A percentile compares a stretch with the other conserved stretches of the same genome.
phyloP scores from a whole-genome alignment of 2,888 invertebrate genomes.

The Strigamia transsilvanica region DNA sequence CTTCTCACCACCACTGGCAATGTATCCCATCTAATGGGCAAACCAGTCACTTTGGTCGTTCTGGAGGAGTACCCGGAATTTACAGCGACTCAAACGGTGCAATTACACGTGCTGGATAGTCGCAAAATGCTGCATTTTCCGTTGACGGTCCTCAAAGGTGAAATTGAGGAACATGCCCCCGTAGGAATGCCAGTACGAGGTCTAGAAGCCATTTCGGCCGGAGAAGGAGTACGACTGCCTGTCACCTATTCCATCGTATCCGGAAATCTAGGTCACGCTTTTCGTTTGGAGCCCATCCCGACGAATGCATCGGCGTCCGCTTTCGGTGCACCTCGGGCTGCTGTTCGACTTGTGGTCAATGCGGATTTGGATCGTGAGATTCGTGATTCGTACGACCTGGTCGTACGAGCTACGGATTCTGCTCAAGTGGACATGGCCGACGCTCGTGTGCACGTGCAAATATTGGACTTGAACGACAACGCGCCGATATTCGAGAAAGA shows the following conservation, averaged over 20 bases:
- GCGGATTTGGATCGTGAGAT: conserved; percentile 81
- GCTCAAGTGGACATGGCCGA: conserved; percentile 82
- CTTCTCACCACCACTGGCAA: conserved; percentile 91
- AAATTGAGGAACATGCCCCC: conserved; percentile 78
- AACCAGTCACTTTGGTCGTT: conserved; percentile 81
- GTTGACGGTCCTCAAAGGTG: conserved; percentile 70
- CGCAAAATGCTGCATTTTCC: conserved; percentile 82
- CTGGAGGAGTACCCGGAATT: conserved; percentile 75
- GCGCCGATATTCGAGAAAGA: conserved; percentile 82
- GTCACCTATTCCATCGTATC: conserved; percentile 82
- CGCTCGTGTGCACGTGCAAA: conserved; percentile 77
- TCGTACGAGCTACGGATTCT: conserved; percentile 81
- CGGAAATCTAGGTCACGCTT: conserved; percentile 77
- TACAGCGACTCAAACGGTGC: conserved; percentile 80
- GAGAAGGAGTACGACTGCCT: conserved; percentile 61
- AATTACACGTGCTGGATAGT: conserved; percentile 83
- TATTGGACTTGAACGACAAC: conserved; percentile 92
- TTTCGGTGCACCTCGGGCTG: conserved; percentile 59
- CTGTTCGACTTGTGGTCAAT: conserved; percentile 59
- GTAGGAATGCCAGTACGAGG: conserved; percentile 76
- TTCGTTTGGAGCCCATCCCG: conserved; percentile 74
- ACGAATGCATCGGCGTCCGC: conserved; percentile 67
- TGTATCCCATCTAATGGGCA: conserved; percentile 80
- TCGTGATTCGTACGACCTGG: conserved; percentile 75
- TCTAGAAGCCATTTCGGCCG: conserved; percentile 76